Conservation (phyloP, 2,888 invertebrate species). For the Metopia argyrocephala region DNA sequence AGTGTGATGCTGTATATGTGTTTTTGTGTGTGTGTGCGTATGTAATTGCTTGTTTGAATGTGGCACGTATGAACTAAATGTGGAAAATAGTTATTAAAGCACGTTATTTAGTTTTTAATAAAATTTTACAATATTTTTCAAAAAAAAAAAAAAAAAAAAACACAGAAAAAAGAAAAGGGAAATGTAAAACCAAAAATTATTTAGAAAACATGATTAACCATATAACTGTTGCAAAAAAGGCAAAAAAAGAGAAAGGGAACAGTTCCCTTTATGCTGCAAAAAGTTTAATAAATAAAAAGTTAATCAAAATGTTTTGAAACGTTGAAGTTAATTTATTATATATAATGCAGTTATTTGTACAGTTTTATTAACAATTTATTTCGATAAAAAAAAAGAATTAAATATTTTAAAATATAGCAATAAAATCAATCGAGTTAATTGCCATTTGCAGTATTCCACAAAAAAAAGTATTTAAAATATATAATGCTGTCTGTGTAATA, state of each 20-base stretch:
- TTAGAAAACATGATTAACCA: background rate
- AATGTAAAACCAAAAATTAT: background rate
- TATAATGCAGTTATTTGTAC: no score
- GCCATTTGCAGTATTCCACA: no score
- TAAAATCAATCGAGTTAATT: background rate
- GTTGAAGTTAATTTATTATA: no score
- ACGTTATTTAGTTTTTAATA: conserved; percentile 26
- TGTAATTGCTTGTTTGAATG: background rate
- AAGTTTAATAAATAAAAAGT: no score
- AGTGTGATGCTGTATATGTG: background rate
- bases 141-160: background rate
- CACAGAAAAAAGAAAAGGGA: background rate
- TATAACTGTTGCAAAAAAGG: background rate
- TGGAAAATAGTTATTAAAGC: background rate
- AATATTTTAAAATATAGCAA: no score
- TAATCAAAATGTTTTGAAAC: no score
- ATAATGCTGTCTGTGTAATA: no score
- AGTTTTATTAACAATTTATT: no score
- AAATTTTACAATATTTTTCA: background rate
- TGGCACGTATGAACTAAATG: background rate
- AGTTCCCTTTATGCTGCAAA: no score
- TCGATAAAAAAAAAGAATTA: no score
- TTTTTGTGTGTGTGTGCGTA: background rate
- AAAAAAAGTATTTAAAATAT: no score
- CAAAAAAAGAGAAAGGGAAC: no score